Evolutionary conservation across 2,888 invertebrate species (phyloP), one percentile per base, ranked within the genome.

Genomic region (Callyntrura sp.): DNA sequence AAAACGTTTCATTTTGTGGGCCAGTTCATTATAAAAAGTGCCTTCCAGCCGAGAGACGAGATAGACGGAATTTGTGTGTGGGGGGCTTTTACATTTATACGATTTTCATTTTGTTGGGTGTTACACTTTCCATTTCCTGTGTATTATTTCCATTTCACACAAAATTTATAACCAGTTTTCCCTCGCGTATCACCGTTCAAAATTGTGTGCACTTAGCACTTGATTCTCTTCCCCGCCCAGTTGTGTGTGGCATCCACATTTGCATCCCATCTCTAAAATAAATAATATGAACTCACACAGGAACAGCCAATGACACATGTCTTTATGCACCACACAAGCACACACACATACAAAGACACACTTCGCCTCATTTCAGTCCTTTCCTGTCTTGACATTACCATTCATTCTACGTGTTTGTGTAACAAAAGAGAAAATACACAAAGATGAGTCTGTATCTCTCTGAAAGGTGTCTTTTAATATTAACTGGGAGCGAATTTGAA

Each of bases 391-490:
- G 20, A 17, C 76, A n/a, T 28, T 62, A 62, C 43, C 60, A 55
- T 60, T 43, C 81, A 28, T 81, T 81, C 62, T 60, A 78, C 35
- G 28, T 57, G 20, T 79, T 76, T 76, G 76, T 14, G 48, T 23
- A 51, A 25, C 48, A 25, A 76, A 23, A 76, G 76, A 48, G 51
- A 51, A 14, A 76, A 25, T 25, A 76, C 23, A 76, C 20, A n/a
- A 73, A 25, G 28, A 51, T 6, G 14, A 65, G 23, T 1, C 23
- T 60, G 17, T 17, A 1, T 65, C 65, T 28, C 65, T n/a, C 57
- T 57, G 55, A 35, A 35, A 35, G 35, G n/a, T 12, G n/a, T 48
- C 45, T 35, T 62, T 83, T 83, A 68, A 84, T 70, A 70, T 70
- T 84, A 55, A 70, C 51, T 0, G 57, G 25, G 57, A 51, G 70